Evolutionary conservation across 2,888 invertebrate species (phyloP).

Genomic region (Escarpia spicata): DNA sequence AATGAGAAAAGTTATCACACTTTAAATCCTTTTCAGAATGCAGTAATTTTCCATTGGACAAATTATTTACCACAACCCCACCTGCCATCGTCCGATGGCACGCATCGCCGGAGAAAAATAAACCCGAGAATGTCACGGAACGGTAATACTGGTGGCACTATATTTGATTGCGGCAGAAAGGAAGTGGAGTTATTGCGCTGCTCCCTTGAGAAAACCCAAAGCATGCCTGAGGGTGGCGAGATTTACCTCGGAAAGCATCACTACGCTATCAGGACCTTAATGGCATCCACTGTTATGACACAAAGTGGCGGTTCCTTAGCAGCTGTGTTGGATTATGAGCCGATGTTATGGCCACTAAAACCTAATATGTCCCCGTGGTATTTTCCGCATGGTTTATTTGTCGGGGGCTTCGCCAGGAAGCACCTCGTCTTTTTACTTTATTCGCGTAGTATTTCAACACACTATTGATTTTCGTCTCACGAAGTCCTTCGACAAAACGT

Average conservation of each 20-base stretch:
- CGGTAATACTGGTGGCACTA: background rate
- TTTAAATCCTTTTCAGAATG: background rate
- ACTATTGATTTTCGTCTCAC: background rate
- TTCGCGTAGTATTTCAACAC: constrained; percentile 3
- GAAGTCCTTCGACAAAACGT: background rate
- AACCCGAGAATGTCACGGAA: background rate
- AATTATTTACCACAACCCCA: background rate
- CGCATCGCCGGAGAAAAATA: background rate
- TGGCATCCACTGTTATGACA: constrained; percentile 16
- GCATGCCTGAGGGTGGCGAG: background rate
- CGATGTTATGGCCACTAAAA: background rate
- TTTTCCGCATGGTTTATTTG: constrained; percentile 13
- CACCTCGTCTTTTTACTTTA: constrained; percentile 16
- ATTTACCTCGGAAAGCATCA: background rate
- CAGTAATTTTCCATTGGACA: background rate
- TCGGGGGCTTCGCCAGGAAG: background rate
- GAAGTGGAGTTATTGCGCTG: background rate
- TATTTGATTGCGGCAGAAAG: background rate
- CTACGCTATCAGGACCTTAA: constrained; percentile 1
- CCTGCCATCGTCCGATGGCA: background rate
- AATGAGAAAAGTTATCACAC: background rate
- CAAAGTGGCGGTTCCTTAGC: background rate
- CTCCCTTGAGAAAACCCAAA: background rate
- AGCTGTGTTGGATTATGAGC: constrained; percentile 1
- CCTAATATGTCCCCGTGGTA: constrained; percentile 6